These are phyloP conservation scores for Lypha dubia DNA, from an alignment of 2,888 invertebrate species.

Conservation along the genomic window DNA sequence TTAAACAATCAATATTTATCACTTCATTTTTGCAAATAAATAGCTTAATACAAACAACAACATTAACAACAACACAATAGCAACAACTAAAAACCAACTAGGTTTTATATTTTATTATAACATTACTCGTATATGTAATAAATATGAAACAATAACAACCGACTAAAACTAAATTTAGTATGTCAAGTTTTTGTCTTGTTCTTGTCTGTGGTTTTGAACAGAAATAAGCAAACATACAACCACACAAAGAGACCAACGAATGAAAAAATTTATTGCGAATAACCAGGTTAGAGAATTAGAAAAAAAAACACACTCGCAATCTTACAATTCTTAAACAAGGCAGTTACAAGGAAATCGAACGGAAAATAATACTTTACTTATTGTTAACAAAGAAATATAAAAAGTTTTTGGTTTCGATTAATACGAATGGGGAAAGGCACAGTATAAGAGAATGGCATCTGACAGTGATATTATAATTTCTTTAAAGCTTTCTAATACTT, in stretches of 20 bases:
- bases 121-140: constrained; percentile 49
- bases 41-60: constrained; percentile 1
- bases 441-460: too few species aligned
- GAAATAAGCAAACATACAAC: constrained; percentile 9
- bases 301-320: neutral
- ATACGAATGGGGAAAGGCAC: neutral
- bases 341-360: constrained; percentile 41
- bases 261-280: constrained; percentile 1
- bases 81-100: constrained; percentile 33
- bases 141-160: constrained; percentile 32
- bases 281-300: constrained; percentile 2
- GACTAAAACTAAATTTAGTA: constrained; percentile 25
- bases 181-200: constrained; percentile 72
- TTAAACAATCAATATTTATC: constrained; percentile 68
- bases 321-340: constrained; percentile 40
- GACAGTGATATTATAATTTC: too few species aligned
- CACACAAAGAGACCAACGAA: too few species aligned
- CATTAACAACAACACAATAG: too few species aligned
- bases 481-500: too few species aligned
- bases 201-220: constrained; percentile 54
- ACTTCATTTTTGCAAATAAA: constrained; percentile 55
- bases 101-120: constrained; percentile 39
- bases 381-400: constrained; percentile 26
- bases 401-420: neutral
- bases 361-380: constrained; percentile 22